These are phyloP conservation scores for Lepus americanus DNA, from an alignment of 2,113 vertebrate species.

Conservation along the genomic window DNA sequence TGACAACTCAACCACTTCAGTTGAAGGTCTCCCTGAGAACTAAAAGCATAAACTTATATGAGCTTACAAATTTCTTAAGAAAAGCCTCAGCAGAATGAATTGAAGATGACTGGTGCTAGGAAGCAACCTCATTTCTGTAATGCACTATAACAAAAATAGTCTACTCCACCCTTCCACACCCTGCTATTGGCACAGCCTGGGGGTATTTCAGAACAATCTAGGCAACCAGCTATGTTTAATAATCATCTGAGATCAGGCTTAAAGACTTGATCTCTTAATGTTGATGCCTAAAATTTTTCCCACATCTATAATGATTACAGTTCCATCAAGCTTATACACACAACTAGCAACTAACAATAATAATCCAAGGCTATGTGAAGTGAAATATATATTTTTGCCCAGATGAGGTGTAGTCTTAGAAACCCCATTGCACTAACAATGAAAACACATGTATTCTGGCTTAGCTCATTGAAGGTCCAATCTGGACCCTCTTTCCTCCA, in stretches of 20 bases:
- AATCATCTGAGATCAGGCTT: background rate
- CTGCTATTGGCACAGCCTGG: background rate
- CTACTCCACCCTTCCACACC: background rate
- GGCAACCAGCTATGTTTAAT: background rate
- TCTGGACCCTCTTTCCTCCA: slow-evolving; percentile 7
- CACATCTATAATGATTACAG: background rate
- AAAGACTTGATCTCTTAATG: background rate
- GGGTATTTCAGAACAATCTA: background rate
- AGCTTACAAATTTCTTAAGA: background rate
- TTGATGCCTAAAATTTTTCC: background rate
- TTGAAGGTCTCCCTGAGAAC: background rate
- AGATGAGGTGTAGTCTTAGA: slow-evolving; percentile 8
- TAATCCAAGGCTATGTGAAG: background rate
- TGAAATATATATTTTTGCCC: background rate
- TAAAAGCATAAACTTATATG: background rate
- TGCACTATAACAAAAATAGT: background rate
- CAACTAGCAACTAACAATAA: background rate
- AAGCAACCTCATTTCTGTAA: slow-evolving; percentile 4
- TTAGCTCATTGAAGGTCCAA: background rate
- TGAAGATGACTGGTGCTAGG: background rate
- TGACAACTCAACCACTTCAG: background rate
- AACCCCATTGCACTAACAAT: background rate
- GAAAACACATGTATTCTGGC: background rate
- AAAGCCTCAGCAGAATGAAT: background rate
- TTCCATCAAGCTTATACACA: background rate